These are phyloP conservation scores for Argyrosomus japonicus DNA, from an alignment of 2,113 vertebrate species.

Conservation along the genomic window DNA sequence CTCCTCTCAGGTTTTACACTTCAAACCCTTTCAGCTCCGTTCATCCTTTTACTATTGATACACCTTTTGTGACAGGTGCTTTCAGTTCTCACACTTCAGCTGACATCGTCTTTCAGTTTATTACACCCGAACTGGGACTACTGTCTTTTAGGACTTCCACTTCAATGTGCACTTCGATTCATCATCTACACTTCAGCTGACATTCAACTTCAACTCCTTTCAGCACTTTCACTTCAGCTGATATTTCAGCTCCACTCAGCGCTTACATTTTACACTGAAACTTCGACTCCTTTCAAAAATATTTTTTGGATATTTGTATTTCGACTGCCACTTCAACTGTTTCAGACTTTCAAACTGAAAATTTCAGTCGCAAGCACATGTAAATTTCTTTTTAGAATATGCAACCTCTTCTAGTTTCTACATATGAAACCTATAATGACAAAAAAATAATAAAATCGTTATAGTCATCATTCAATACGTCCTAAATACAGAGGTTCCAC, in stretches of 20 bases:
- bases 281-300: neutral
- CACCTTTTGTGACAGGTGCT: neutral
- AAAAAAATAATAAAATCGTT: constrained; percentile 15
- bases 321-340: neutral
- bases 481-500: constrained; percentile 23
- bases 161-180: neutral
- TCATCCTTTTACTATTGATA: neutral
- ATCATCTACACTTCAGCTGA: neutral
- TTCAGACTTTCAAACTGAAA: neutral
- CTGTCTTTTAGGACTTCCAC: neutral
- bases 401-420: too few species aligned
- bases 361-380: neutral
- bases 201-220: neutral
- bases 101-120: neutral
- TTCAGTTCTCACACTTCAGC: neutral
- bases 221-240: too few species aligned
- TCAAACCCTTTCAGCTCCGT: neutral
- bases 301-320: neutral
- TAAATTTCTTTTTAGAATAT: neutral
- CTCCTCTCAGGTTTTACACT: neutral
- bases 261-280: neutral
- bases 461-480: constrained; percentile 1
- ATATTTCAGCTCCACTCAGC: neutral
- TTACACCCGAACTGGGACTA: neutral
- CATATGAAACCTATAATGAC: neutral